A percentile compares a stretch with the other conserved stretches of the same genome.
Conservation (phyloP, 2,888 invertebrate genomes). For the Gryllus longicercus region DNA sequence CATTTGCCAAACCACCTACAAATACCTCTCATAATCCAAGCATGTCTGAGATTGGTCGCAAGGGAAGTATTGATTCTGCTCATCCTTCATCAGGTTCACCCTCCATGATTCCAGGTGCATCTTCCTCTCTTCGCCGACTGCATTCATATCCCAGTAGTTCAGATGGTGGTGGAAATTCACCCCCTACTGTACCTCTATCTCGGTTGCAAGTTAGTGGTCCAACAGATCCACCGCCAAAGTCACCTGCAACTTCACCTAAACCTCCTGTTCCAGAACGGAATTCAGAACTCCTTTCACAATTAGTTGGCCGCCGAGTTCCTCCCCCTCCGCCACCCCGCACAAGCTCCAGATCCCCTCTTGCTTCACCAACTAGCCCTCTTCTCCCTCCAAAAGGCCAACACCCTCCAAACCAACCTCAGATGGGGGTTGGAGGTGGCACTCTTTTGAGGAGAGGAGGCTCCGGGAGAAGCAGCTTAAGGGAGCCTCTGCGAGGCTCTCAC, state of each 20-base stretch:
- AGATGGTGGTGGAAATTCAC: slow-evolving; percentile 69
- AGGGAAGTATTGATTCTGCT: slow-evolving; percentile 55
- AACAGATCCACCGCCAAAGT: slow-evolving; percentile 22
- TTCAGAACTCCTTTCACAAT: slow-evolving; percentile 69
- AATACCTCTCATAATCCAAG: slow-evolving; percentile 47
- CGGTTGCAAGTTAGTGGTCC: slow-evolving; percentile 47
- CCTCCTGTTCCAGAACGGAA: slow-evolving; percentile 82
- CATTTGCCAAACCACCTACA: slow-evolving; percentile 69
- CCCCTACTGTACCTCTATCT: slow-evolving; percentile 63
- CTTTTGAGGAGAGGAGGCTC: slow-evolving; percentile 45
- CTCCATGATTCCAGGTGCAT: slow-evolving; percentile 44
- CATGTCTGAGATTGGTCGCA: slow-evolving; percentile 53
- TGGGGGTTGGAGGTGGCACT: slow-evolving; percentile 41
- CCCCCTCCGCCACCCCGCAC: slow-evolving; percentile 92
- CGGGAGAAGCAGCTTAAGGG: slow-evolving; percentile 47
- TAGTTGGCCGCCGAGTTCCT: slow-evolving; percentile 71
- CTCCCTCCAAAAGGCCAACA: slow-evolving; percentile 55
- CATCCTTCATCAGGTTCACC: slow-evolving; percentile 43
- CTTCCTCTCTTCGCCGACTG: slow-evolving; percentile 61
- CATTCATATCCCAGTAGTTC: slow-evolving; percentile 85
- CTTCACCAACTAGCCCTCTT: slow-evolving; percentile 75
- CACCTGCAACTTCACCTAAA: slow-evolving; percentile 51
- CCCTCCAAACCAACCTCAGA: slow-evolving; percentile 38
- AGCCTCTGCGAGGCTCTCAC: slow-evolving; percentile 48
- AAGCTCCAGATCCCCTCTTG: slow-evolving; percentile 80